phyloP scores from a whole-genome alignment of 92 coral and sea anemone genomes.

The Muricea muricata region DNA sequence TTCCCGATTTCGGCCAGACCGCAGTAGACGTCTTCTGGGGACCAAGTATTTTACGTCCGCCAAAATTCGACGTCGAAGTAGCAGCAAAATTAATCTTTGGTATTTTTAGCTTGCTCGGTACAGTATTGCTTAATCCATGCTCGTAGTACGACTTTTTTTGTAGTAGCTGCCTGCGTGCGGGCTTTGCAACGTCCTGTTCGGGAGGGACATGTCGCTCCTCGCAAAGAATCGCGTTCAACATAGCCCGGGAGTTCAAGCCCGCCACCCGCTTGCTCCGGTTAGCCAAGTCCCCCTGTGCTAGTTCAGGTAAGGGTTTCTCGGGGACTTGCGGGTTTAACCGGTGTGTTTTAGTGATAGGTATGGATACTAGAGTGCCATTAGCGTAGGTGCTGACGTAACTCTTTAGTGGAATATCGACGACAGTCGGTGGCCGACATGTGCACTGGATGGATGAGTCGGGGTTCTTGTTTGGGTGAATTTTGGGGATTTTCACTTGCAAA shows the following conservation, averaged over 20 bases:
- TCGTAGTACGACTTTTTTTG: slow-evolving; percentile 26
- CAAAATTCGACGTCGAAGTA: slow-evolving; percentile 94
- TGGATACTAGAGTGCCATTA: slow-evolving; percentile 64
- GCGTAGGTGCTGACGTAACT: slow-evolving; percentile 86
- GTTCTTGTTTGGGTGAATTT: neutral
- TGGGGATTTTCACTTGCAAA: slow-evolving; percentile 92
- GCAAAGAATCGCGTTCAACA: slow-evolving; percentile 89
- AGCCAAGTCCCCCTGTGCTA: slow-evolving; percentile 84
- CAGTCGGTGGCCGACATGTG: slow-evolving; percentile 20
- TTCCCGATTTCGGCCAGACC: neutral
- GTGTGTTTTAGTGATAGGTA: slow-evolving; percentile 92
- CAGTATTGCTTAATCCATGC: slow-evolving; percentile 29
- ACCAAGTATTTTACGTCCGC: slow-evolving; percentile 84
- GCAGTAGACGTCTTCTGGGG: slow-evolving; percentile 54
- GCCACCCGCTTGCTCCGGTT: slow-evolving; percentile 83
- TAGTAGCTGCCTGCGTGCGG: neutral
- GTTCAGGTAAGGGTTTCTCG: slow-evolving; percentile 84
- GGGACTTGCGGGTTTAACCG: slow-evolving; percentile 91
- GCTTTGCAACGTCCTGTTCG: neutral
- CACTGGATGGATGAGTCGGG: slow-evolving; percentile 54
- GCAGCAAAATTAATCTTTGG: slow-evolving; percentile 99
- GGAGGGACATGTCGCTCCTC: slow-evolving; percentile 80
- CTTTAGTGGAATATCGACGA: slow-evolving; percentile 84
- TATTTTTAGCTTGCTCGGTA: slow-evolving; percentile 67
- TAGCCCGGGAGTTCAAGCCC: slow-evolving; percentile 89